A percentile compares a stretch with the other conserved stretches of the same genome.
Evolutionary conservation across 2,888 invertebrate species (phyloP).

Genomic region (Paralinhomoeus sp.): DNA sequence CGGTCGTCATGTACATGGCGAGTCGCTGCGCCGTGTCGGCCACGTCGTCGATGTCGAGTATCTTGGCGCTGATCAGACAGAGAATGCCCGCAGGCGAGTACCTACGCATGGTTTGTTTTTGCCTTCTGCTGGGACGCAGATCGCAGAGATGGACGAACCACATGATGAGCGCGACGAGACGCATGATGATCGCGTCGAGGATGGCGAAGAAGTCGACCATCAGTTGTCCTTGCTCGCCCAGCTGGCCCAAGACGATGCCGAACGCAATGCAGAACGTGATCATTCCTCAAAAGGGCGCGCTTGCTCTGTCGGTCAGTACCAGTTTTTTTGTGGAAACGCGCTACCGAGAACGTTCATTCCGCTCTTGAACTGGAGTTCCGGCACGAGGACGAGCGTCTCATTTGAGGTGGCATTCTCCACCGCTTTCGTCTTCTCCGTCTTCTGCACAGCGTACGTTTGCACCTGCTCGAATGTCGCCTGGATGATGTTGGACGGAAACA

Average conservation of each 20-base stretch:
- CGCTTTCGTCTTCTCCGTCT: background rate
- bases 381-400: conserved; percentile 15
- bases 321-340: background rate
- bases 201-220: conserved; percentile 58
- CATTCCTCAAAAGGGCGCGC: conserved; percentile 38
- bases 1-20: conserved; percentile 41
- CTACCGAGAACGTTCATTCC: conserved; percentile 43
- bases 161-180: conserved; percentile 68
- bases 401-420: conserved; percentile 7
- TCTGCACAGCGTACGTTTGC: conserved; percentile 11
- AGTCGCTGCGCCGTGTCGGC: conserved; percentile 38
- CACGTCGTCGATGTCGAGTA: conserved; percentile 40
- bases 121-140: too few relatives aligned
- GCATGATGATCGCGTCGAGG: conserved; percentile 69
- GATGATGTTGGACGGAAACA: conserved; percentile 70
- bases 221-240: conserved; percentile 52
- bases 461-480: conserved; percentile 39
- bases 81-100: conserved; percentile 45
- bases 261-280: conserved; percentile 73
- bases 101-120: too few relatives aligned
- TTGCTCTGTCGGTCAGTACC: too few relatives aligned
- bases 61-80: conserved; percentile 43
- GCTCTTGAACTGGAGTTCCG: conserved; percentile 29
- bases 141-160: too few relatives aligned
- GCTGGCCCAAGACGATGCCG: conserved; percentile 59